phyloP scores from a whole-genome alignment of 2,797 vertebrate genomes.

The Selene dorsalis region DNA sequence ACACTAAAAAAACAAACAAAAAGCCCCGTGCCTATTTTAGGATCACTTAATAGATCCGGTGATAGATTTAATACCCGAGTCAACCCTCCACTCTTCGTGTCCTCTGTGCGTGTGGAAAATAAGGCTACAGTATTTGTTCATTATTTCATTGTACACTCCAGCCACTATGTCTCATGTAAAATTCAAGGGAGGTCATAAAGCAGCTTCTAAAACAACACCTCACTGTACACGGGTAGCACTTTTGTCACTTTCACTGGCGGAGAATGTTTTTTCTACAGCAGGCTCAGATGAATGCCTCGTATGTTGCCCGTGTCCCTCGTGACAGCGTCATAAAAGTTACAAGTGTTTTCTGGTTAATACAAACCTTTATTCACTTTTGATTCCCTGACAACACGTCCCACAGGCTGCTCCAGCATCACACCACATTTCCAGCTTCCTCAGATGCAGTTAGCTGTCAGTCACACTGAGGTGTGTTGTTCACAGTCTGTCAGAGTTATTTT shows the following conservation, averaged over 20 bases:
- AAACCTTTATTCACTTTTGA: conserved; percentile 72
- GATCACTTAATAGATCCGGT: conserved; percentile 62
- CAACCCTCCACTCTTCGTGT: conserved; percentile 63
- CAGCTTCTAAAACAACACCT: conserved; percentile 69
- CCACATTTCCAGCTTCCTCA: conserved; percentile 3
- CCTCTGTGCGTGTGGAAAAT: conserved; percentile 37
- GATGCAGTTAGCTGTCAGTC: conserved; percentile 31
- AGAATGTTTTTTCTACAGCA: conserved; percentile 58
- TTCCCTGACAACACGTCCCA: conserved; percentile 57
- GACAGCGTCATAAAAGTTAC: conserved; percentile 72
- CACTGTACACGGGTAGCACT: conserved; percentile 69
- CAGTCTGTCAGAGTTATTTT: conserved; percentile 4
- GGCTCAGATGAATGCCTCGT: conserved; percentile 68
- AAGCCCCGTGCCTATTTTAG: conserved; percentile 54
- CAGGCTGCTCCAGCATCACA: neutral
- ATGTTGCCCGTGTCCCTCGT: conserved; percentile 64
- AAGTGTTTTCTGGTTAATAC: conserved; percentile 67
- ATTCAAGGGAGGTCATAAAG: conserved; percentile 66
- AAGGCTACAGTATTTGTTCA: conserved; percentile 56
- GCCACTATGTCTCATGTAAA: conserved; percentile 62
- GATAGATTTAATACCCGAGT: conserved; percentile 73
- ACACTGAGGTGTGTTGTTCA: conserved; percentile 1
- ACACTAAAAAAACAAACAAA: conserved; percentile 51
- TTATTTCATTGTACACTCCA: conserved; percentile 57
- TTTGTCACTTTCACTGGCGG: conserved; percentile 75